Percentiles rank a stretch among this genome's conserved stretches.
These are phyloP conservation scores for Metallyticus violacea DNA, from an alignment of 2,888 invertebrate species.

Conservation along the genomic window DNA sequence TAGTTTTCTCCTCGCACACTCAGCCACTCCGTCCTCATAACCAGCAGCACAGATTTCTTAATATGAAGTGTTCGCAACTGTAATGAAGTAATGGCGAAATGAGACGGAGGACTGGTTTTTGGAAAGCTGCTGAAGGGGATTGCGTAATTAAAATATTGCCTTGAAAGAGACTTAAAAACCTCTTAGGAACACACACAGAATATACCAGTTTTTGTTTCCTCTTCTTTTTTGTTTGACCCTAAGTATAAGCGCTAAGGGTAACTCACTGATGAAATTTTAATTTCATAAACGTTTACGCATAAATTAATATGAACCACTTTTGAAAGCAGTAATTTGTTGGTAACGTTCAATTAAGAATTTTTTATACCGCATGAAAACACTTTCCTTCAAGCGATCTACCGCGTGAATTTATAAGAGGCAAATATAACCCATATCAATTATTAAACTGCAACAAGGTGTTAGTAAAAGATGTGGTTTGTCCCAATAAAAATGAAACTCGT, in stretches of 20 bases:
- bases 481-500: too few relatives aligned
- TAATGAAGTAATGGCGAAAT: not conserved
- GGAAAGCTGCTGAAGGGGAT: not conserved
- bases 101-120: not conserved
- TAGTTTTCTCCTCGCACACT: not conserved
- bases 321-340: too few relatives aligned
- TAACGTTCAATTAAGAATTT: too few relatives aligned
- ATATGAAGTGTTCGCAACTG: not conserved
- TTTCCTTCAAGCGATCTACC: too few relatives aligned
- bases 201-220: not conserved
- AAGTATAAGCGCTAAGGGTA: too few relatives aligned
- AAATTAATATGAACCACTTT: too few relatives aligned
- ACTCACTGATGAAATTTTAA: not conserved
- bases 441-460: too few relatives aligned
- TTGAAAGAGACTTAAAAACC: not conserved
- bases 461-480: too few relatives aligned
- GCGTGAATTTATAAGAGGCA: too few relatives aligned
- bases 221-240: not conserved
- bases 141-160: not conserved
- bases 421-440: too few relatives aligned
- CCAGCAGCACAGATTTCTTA: not conserved
- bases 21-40: too few relatives aligned
- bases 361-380: too few relatives aligned
- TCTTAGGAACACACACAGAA: not conserved
- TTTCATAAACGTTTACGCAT: not conserved